These are phyloP conservation scores for Falco berigora DNA, from an alignment of 2,797 vertebrate species.

Conservation along the genomic window DNA sequence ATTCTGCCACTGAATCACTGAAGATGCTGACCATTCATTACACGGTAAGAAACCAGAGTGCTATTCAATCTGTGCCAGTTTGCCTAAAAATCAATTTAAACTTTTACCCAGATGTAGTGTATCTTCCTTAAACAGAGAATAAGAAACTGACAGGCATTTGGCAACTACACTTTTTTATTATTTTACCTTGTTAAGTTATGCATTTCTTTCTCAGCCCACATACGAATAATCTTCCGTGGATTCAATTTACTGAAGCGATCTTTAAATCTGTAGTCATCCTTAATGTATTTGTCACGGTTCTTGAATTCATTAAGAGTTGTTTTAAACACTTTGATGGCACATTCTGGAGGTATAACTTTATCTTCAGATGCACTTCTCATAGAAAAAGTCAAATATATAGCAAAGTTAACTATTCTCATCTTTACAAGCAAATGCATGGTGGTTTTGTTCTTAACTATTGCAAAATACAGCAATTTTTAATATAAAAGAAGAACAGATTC, in stretches of 20 bases:
- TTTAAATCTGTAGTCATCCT: conserved; percentile 96
- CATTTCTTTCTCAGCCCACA: conserved; percentile 99
- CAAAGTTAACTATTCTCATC: not conserved
- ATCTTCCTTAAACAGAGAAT: not conserved
- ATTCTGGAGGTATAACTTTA: conserved; percentile 83
- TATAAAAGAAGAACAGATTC: not conserved
- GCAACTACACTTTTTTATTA: not conserved
- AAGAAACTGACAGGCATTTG: not conserved
- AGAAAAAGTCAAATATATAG: not conserved
- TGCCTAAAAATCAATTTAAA: not conserved
- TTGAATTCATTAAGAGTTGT: conserved; percentile 97
- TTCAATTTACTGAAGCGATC: conserved; percentile 98
- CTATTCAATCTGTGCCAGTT: not conserved
- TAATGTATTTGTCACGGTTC: conserved; percentile 96
- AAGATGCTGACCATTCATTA: not conserved
- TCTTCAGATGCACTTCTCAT: conserved; percentile 68
- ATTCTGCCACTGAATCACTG: not conserved
- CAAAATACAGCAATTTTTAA: not conserved
- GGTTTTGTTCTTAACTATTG: not conserved
- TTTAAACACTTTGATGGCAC: conserved; percentile 97
- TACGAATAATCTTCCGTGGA: conserved; percentile 92
- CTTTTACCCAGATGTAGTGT: fast-evolving
- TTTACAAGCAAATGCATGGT: not conserved
- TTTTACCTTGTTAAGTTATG: conserved; percentile 89
- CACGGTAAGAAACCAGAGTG: not conserved